Base-by-base conservation (phyloP, 2,888 invertebrate species). In the Folsomia candida region DNA sequence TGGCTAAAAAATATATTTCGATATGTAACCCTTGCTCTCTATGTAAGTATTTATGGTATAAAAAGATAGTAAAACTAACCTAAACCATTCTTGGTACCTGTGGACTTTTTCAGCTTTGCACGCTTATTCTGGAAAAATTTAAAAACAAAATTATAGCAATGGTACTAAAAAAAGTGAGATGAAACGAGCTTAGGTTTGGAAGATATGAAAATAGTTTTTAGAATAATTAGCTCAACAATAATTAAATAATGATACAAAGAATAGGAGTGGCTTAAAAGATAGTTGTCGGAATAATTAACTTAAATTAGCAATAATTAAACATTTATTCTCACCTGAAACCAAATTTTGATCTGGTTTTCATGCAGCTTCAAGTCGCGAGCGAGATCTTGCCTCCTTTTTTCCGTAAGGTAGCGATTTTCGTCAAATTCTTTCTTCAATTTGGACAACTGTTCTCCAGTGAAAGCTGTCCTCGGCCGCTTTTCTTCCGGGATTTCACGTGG, bases 311-410 rank as follows among this genome's bases (percentile, higher is more conserved):
- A 9, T 37, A 37, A 37, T 9, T 37, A 37, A 37, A 25, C 20
- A 59, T 18, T 54, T 58, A 64, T 51, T 59, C 67, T 74, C 69
- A 78, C 78, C 74, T 80, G 79, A 86, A 95, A 94, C 95, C 94
- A 96, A 83, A 96, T 95, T 86, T 96, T 96, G 83, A 94, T 97
- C 85, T 97, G 97, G 0, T 95, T 94, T 84, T 98, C 97, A 81
- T 97, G 96, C 72, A 97, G 86, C 0, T 93, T 92, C 71, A 97
- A 86, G 81, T 96, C 95, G 2, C 90, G 87, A n/a, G 96, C 95
- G 74, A 97, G 85, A 77, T 93, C 90, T 83, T 94, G 94, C 59
- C 97, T 87, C 78, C 97, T 86, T 72, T 92, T 88, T 83, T 97
- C 97, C 1, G 96, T 97, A 81, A 98, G 87, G 86, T 97, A 92